Conservation (phyloP, 1,140 invertebrate species). For the Penaeus indicus region DNA sequence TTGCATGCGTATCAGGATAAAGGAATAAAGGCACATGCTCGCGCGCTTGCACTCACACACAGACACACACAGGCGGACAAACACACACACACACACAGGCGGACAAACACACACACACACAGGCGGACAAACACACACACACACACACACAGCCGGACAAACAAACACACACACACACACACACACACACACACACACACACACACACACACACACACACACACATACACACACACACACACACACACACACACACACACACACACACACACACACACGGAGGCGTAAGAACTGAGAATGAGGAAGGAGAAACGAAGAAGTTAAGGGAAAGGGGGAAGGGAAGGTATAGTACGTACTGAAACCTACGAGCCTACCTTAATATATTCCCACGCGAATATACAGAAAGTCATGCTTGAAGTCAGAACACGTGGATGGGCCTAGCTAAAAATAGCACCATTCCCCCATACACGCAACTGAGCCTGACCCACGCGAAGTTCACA, state of each 20-base stretch:
- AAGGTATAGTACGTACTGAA: neutral
- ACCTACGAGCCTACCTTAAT: neutral
- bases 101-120: neutral
- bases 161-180: constrained; percentile 8
- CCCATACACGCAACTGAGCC: too few species aligned
- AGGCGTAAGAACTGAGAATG: neutral
- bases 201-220: neutral
- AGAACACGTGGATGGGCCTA: neutral
- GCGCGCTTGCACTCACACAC: neutral
- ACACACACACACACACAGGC: neutral
- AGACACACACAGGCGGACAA: neutral
- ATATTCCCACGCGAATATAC: constrained; percentile 13
- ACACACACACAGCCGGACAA: neutral
- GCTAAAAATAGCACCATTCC: neutral
- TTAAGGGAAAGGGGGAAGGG: neutral
- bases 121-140: neutral
- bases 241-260: neutral
- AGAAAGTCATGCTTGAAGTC: neutral
- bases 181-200: neutral
- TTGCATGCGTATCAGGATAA: neutral
- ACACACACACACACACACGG: neutral
- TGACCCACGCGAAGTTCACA: too few species aligned
- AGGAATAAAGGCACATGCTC: neutral
- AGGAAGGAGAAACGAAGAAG: neutral
- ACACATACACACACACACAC: neutral